These are phyloP conservation scores for Kryptolebias ocellatus DNA, from an alignment of 2,797 vertebrate species.

Conservation along the genomic window DNA sequence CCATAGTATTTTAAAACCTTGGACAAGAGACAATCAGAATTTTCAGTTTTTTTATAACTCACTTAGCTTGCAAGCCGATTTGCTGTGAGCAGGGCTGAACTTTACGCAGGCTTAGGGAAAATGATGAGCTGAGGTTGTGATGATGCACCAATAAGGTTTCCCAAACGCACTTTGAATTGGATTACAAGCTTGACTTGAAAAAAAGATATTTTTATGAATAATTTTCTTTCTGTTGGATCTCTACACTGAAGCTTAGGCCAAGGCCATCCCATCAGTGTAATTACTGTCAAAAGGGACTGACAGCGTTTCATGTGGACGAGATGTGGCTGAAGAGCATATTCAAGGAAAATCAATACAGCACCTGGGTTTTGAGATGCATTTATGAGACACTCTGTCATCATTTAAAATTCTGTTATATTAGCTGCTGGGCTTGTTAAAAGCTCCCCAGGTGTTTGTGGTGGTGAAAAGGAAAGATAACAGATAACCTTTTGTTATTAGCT, in stretches of 20 bases:
- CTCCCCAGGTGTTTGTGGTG: slow-evolving; percentile 22
- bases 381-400: slow-evolving; percentile 48
- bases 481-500: neutral
- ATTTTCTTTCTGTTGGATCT: slow-evolving; percentile 40
- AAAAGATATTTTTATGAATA: slow-evolving; percentile 31
- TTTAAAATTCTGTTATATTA: slow-evolving; percentile 43
- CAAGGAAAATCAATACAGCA: slow-evolving; percentile 66
- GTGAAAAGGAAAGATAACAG: slow-evolving; percentile 8
- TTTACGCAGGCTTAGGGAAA: slow-evolving; percentile 39
- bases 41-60: slow-evolving; percentile 58
- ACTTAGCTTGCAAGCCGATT: slow-evolving; percentile 56
- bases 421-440: slow-evolving; percentile 49
- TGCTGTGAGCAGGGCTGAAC: slow-evolving; percentile 46
- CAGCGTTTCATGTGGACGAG: slow-evolving; percentile 38
- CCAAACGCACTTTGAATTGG: slow-evolving; percentile 55
- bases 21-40: slow-evolving; percentile 37
- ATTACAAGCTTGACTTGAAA: slow-evolving; percentile 58
- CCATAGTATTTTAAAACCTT: slow-evolving; percentile 50
- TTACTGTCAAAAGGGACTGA: slow-evolving; percentile 45
- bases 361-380: slow-evolving; percentile 45
- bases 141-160: slow-evolving; percentile 60
- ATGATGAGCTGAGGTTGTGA: slow-evolving; percentile 52
- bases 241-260: slow-evolving; percentile 35
- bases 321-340: slow-evolving; percentile 43
- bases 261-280: slow-evolving; percentile 48